Evolutionary conservation across 2,797 vertebrate species (phyloP), one percentile per base, ranked within the genome.

Genomic region (Bryconaethiops microstoma): DNA sequence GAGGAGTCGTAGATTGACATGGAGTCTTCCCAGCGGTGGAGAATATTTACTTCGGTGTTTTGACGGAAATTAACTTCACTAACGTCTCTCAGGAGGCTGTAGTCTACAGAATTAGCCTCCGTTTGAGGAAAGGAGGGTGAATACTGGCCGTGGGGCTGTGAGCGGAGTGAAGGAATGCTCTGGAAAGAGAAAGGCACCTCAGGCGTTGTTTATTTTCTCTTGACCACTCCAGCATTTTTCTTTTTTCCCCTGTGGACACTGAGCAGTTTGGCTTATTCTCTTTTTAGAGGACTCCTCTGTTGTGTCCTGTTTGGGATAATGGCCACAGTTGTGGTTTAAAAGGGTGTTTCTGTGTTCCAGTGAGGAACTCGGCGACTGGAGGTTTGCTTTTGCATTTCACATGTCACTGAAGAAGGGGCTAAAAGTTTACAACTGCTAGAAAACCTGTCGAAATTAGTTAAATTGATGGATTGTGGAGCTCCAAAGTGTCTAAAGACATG

Each of bases 41-140:
- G 68, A 29, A 14, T 72, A 79, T 86, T 69, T 86, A 83, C 62
- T 76, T 77, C 76, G 70, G 76, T 71, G 52, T 83, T 83, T 83
- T 69, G 39, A 83, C 69, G 71, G 60, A 76, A 55, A 29, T 29
- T 2, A 50, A 55, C 7, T 71, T 48, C 55, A 82, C 5, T 62
- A 35, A 39, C 54, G 69, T 54, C 1, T 63, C 69, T 19, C 19
- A 10, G 42, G 19, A 19, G 35, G 7, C 25, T 55, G 42, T 14
- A 13, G 2, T 35, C 23, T n/a, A 7, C 60, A 4, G 40, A n/a
- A 42, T 35, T 68, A 52, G 45, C 17, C 35, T 13, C 16, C 16
- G 10, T 1, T 19, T 68, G 35, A 13, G 54, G 39, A 25, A 21
- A 4, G 10, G 60, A 35, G 2, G 13, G 8, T 17, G 39, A 23